Evolutionary conservation across 1,140 invertebrate genomes (phyloP).

Genomic region (Pogonomyrmex barbatus): DNA sequence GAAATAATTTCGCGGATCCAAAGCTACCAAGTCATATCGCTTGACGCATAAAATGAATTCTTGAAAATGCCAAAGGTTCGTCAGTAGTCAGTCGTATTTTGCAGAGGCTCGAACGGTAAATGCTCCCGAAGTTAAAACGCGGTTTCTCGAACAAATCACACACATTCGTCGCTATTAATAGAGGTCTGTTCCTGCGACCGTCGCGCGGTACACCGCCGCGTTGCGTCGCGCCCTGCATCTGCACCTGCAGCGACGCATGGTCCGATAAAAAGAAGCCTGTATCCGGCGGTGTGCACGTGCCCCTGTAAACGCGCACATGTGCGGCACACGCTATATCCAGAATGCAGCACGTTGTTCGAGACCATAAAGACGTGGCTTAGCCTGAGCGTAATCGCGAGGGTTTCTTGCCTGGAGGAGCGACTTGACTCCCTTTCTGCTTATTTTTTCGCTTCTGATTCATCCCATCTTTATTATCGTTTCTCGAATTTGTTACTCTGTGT

Average conservation of each 20-base stretch:
- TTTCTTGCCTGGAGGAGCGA: background rate
- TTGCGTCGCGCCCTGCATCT: constrained; percentile 41
- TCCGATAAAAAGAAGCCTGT: constrained; percentile 61
- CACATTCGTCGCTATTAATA: constrained; percentile 57
- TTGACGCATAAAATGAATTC: background rate
- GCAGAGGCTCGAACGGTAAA: background rate
- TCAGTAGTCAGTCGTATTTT: constrained; percentile 24
- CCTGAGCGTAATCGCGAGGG: background rate
- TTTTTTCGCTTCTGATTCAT: background rate
- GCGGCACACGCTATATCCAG: constrained; percentile 45
- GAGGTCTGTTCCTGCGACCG: constrained; percentile 34
- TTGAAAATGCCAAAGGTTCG: constrained; percentile 5
- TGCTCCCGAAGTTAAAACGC: constrained; percentile 14
- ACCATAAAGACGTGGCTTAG: constrained; percentile 31
- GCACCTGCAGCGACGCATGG: constrained; percentile 72
- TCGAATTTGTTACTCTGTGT: background rate
- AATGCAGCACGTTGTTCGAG: constrained; percentile 49
- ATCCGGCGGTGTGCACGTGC: constrained; percentile 76
- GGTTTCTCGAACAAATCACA: constrained; percentile 58
- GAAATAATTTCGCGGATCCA: background rate
- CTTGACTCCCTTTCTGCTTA: background rate
- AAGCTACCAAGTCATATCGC: background rate
- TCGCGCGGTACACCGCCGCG: constrained; percentile 30
- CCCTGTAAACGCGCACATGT: constrained; percentile 73
- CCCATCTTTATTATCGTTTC: background rate